Evolutionary conservation across 2,797 vertebrate species (phyloP).

Genomic region (Sebastes matsubarae): DNA sequence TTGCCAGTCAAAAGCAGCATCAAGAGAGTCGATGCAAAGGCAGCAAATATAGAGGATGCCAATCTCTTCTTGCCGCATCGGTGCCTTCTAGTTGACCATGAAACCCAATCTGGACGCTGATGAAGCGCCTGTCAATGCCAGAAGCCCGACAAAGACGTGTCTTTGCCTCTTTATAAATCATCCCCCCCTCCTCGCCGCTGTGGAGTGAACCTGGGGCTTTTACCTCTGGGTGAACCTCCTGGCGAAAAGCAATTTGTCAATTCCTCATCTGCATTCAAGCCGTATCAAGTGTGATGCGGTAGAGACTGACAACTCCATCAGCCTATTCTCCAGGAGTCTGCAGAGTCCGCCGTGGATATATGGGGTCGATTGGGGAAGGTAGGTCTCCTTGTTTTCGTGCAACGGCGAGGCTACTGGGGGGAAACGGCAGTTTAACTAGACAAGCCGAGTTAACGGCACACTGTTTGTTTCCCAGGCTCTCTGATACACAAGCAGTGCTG

Average conservation of each 20-base stretch:
- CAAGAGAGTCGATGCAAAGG: conserved; percentile 2
- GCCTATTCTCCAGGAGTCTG: conserved; percentile 33
- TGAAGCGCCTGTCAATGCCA: conserved; percentile 72
- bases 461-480: conserved; percentile 14
- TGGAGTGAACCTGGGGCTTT: conserved; percentile 53
- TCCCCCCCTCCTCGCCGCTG: background rate
- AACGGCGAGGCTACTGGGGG: conserved; percentile 1
- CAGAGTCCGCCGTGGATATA: background rate
- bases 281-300: conserved; percentile 48
- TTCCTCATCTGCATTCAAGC: conserved; percentile 78
- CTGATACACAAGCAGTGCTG: conserved; percentile 10
- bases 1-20: conserved; percentile 25
- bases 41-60: conserved; percentile 36
- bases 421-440: conserved; percentile 44
- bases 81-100: conserved; percentile 74
- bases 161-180: conserved; percentile 75
- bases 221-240: conserved; percentile 69
- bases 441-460: conserved; percentile 7
- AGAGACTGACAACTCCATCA: conserved; percentile 71
- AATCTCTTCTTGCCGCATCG: conserved; percentile 55
- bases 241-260: conserved; percentile 78
- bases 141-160: conserved; percentile 57
- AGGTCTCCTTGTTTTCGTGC: conserved; percentile 40
- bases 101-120: conserved; percentile 71
- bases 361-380: conserved; percentile 15